Evolutionary conservation across 2,113 vertebrate species (phyloP), one percentile per base, ranked within the genome.

Genomic region (Petroica traversi): DNA sequence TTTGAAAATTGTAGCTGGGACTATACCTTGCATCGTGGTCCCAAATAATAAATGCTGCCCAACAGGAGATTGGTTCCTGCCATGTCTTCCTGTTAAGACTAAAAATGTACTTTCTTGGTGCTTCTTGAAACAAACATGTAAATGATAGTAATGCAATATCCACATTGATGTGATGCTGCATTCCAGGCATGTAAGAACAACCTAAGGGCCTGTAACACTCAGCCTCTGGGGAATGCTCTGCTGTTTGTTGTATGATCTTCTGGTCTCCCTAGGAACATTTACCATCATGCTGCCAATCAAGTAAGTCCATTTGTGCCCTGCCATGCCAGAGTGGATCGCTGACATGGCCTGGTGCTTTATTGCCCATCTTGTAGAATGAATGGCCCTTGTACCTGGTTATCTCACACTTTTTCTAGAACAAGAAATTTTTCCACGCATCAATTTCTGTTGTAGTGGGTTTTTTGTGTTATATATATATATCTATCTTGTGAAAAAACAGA

Each of bases 41-140:
- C 34, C 40, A 51, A 20, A 12, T 67, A 62, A 54, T 11, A 8
- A 62, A 34, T 0, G 0, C 11, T 73, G 17, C 15, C 33, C 6
- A 31, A 3, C 0, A 0, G 33, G 40, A 64, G 25, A 51, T 49
- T 1, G 2, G 14, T 25, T 80, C 48, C 52, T 12, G 4, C 14
- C 34, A 59, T 14, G 8, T 73, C 38, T 76, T 82, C 19, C 25
- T 84, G 33, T 80, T 45, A 33, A 68, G 26, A 25, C 34, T 55
- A 23, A 45, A 72, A 88, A 77, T 28, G 15, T 59, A 14, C 25
- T 63, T 77, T 2, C 18, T 22, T n/a, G 22, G 58, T 54, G 55
- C 41, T 57, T 43, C 72, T 75, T 34, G 36, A 75, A 80, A 43
- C 20, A 57, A 71, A 34, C 8, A 20, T 29, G 9, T 67, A 58